phyloP scores from a whole-genome alignment of 2,888 invertebrate species.

The Helicoverpa assulta region DNA sequence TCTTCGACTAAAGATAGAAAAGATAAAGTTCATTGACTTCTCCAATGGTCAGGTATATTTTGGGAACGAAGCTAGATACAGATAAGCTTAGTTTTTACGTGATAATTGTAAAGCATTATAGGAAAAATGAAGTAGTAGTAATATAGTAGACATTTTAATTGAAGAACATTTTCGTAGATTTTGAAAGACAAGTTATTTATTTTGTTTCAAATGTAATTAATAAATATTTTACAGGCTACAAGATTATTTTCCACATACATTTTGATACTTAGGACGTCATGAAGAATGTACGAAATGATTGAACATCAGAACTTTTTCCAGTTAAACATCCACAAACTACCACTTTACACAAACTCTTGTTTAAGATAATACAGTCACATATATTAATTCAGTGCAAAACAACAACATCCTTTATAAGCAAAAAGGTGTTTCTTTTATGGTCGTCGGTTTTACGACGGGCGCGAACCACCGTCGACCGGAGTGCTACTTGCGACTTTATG shows the following conservation, averaged over 20 bases:
- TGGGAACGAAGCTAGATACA: not conserved
- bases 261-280: not conserved
- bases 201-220: too few species aligned
- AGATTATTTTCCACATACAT: too few species aligned
- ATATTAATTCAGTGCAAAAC: constrained; percentile 68
- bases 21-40: constrained; percentile 16
- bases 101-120: too few species aligned
- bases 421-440: constrained; percentile 86
- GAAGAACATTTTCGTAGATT: too few species aligned
- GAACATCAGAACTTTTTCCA: constrained; percentile 26
- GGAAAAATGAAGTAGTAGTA: too few species aligned
- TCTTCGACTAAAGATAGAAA: constrained; percentile 9
- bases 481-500: constrained; percentile 86
- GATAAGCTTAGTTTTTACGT: not conserved
- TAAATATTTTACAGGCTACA: too few species aligned
- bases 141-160: too few species aligned
- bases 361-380: constrained; percentile 68
- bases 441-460: constrained; percentile 78
- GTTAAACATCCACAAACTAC: constrained; percentile 49
- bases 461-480: constrained; percentile 70
- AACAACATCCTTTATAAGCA: constrained; percentile 72
- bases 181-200: too few species aligned
- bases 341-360: constrained; percentile 57
- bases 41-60: not conserved
- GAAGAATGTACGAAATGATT: constrained; percentile 7